Evolutionary conservation across 2,888 invertebrate species (phyloP).

Genomic region (Ophion obscuratus): DNA sequence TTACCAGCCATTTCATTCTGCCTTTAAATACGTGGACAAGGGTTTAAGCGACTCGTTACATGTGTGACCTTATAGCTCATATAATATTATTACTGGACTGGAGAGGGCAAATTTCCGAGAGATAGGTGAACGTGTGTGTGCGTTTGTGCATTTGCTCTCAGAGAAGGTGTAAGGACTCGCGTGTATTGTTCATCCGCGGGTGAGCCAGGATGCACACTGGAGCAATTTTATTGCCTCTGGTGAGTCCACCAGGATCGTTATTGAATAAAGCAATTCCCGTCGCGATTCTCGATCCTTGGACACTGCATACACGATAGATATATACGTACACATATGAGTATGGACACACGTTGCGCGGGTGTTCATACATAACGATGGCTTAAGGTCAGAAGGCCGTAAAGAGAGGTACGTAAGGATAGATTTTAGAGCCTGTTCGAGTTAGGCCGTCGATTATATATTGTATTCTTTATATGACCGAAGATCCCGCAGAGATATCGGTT

Average conservation of each 20-base stretch:
- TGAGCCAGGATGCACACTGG: conserved; percentile 33
- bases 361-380: conserved; percentile 15
- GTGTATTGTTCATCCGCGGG: conserved; percentile 73
- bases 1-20: conserved; percentile 15
- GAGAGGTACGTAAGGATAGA: conserved; percentile 25
- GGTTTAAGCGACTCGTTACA: conserved; percentile 17
- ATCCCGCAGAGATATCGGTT: conserved; percentile 78
- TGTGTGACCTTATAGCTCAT: conserved; percentile 56
- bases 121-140: conserved; percentile 59
- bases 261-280: conserved; percentile 82
- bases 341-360: conserved; percentile 1
- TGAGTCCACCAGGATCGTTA: conserved; percentile 71
- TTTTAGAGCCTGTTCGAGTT: conserved; percentile 35
- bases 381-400: conserved; percentile 33
- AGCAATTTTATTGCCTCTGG: conserved; percentile 76
- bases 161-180: conserved; percentile 37
- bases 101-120: conserved; percentile 47
- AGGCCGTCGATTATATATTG: conserved; percentile 26
- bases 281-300: conserved; percentile 74
- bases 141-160: not conserved
- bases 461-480: conserved; percentile 63
- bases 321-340: not conserved
- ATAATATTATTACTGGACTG: conserved; percentile 44
- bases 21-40: conserved; percentile 15
- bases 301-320: conserved; percentile 60